These are phyloP conservation scores for Apotomis capreana DNA, from an alignment of 2,888 invertebrate species.

Conservation along the genomic window DNA sequence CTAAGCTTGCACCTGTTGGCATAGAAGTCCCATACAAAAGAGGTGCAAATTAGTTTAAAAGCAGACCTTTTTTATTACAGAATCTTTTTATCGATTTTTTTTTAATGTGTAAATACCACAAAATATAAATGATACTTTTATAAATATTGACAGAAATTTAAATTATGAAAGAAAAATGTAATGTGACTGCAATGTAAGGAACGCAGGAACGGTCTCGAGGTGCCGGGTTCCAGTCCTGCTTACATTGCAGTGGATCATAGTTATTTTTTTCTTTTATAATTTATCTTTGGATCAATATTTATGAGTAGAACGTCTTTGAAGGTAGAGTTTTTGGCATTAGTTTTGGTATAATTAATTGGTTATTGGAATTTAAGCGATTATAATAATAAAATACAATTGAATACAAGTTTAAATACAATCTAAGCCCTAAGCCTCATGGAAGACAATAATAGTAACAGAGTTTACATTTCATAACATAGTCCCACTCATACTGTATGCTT, in stretches of 20 bases:
- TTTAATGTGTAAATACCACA: no score
- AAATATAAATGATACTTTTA: no score
- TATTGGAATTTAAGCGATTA: conserved; percentile 20
- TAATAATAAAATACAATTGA: conserved; percentile 34
- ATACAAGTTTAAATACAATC: conserved; percentile 44
- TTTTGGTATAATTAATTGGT: neutral
- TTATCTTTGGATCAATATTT: no score
- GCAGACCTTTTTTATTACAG: neutral
- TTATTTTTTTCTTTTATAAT: no score
- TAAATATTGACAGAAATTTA: no score
- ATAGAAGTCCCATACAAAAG: neutral
- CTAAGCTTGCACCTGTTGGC: neutral
- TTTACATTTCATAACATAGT: conserved; percentile 52
- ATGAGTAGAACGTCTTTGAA: neutral
- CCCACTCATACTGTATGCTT: conserved; percentile 46
- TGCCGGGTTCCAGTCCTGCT: no score
- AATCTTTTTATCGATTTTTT: neutral
- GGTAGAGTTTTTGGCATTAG: neutral
- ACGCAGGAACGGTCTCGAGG: no score
- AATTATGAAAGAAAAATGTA: no score
- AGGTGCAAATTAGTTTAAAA: neutral
- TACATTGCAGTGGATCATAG: no score
- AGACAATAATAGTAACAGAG: conserved; percentile 64
- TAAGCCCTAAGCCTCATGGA: conserved; percentile 65
- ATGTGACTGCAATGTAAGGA: no score